A percentile compares a stretch with the other conserved stretches of the same genome.
These are phyloP conservation scores for Polietes domitor DNA, from an alignment of 2,888 invertebrate species.

Conservation along the genomic window DNA sequence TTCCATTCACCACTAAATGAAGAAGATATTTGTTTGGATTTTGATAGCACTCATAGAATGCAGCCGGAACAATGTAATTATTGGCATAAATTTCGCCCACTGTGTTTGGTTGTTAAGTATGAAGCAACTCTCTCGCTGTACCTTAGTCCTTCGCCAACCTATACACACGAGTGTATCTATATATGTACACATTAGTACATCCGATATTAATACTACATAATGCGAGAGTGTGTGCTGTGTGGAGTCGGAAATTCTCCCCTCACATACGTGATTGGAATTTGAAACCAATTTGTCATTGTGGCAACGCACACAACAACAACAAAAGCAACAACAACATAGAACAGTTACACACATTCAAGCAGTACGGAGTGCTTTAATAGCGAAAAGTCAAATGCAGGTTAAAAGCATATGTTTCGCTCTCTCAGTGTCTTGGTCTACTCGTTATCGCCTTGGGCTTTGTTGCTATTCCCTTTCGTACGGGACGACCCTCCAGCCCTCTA, in stretches of 20 bases:
- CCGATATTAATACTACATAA: conserved; percentile 19
- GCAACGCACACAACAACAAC: conserved; percentile 31
- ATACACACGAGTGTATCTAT: too few species aligned
- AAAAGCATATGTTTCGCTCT: conserved; percentile 42
- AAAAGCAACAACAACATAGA: not conserved
- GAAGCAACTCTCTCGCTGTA: not conserved
- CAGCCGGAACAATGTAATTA: too few species aligned
- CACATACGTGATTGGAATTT: conserved; percentile 63
- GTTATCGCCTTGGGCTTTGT: conserved; percentile 18
- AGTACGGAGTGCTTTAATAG: conserved; percentile 30
- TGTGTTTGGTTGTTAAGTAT: not conserved
- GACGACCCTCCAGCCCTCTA: not conserved
- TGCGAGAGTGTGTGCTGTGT: not conserved
- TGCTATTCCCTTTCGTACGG: not conserved
- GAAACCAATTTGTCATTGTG: conserved; percentile 62
- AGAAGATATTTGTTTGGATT: too few species aligned
- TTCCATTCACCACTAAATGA: too few species aligned
- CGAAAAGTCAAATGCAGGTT: conserved; percentile 61
- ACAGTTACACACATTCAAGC: conserved; percentile 16
- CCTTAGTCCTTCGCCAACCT: not conserved
- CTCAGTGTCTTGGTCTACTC: not conserved
- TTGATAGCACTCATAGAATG: too few species aligned
- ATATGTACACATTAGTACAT: not conserved
- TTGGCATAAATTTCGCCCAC: too few species aligned
- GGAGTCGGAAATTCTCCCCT: conserved; percentile 30